phyloP scores from a whole-genome alignment of 2,113 vertebrate genomes.

The Odontophorus gujanensis region DNA sequence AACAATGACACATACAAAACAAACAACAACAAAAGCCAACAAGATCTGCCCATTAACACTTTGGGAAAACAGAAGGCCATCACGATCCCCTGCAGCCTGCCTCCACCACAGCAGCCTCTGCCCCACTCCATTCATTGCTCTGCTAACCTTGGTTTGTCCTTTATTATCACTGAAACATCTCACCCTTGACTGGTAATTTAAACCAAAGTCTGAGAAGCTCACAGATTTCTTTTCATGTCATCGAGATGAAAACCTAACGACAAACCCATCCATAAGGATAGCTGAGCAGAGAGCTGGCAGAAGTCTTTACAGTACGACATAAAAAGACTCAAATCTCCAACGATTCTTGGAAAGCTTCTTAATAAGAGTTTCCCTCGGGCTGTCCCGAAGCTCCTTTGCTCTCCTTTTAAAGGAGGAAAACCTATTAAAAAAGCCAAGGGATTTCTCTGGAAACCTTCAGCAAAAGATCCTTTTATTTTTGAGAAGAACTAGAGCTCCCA shows the following conservation, averaged over 20 bases:
- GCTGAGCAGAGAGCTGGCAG: not conserved
- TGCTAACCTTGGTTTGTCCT: not conserved
- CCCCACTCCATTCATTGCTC: not conserved
- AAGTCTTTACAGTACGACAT: not conserved
- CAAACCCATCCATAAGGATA: not conserved
- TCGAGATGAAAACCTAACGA: not conserved
- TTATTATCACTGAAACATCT: not conserved
- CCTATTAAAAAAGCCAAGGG: not conserved
- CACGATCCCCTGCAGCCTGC: not conserved
- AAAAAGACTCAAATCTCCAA: conserved; percentile 2
- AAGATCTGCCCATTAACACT: not conserved
- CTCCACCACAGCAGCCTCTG: too few relatives aligned
- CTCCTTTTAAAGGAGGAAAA: not conserved
- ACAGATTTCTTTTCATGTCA: not conserved
- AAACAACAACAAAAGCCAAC: not conserved
- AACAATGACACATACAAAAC: not conserved
- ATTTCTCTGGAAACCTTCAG: not conserved
- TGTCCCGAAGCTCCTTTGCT: not conserved
- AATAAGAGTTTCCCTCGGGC: not conserved
- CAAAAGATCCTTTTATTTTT: not conserved
- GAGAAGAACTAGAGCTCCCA: not conserved
- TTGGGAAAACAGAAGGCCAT: accelerated
- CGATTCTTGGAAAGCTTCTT: not conserved
- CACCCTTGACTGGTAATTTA: not conserved
- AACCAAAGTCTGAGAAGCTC: not conserved